Conservation (phyloP, 2,888 invertebrate species). For the Exephanes ischioxanthus region DNA sequence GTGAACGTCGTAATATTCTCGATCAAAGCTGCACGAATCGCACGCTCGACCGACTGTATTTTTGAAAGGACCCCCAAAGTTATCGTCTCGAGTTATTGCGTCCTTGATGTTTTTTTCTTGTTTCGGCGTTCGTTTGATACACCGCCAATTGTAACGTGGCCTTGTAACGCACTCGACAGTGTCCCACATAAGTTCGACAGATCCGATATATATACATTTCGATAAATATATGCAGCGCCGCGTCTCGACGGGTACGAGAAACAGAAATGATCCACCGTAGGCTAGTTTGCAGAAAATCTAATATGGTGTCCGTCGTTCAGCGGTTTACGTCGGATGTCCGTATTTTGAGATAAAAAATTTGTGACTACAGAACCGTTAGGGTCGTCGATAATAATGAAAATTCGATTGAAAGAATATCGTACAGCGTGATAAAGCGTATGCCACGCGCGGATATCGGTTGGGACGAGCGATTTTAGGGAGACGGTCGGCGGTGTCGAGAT, state of each 20-base stretch:
- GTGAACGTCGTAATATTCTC: no score
- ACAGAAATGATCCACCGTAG: neutral
- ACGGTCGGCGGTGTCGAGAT: slow-evolving; percentile 47
- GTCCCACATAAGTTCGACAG: neutral
- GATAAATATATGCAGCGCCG: neutral
- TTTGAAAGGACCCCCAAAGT: neutral
- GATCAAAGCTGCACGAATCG: no score
- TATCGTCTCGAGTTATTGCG: neutral
- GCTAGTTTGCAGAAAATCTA: slow-evolving; percentile 74
- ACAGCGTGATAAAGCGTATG: slow-evolving; percentile 72
- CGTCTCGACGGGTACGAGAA: neutral
- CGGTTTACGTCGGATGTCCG: slow-evolving; percentile 75
- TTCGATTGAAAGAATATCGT: slow-evolving; percentile 77
- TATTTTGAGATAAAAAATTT: slow-evolving; percentile 74
- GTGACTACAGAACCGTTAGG: slow-evolving; percentile 32
- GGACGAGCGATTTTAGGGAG: slow-evolving; percentile 56
- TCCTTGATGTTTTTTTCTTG: neutral
- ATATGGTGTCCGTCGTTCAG: slow-evolving; percentile 80
- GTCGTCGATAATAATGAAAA: slow-evolving; percentile 79
- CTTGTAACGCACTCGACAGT: neutral
- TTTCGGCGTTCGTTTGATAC: neutral
- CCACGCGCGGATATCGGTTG: slow-evolving; percentile 54
- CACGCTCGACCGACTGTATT: no score
- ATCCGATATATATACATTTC: neutral
- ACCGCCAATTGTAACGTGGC: neutral